These are phyloP conservation scores for Eupithecia pulchellata DNA, from an alignment of 2,888 invertebrate species.

Conservation along the genomic window DNA sequence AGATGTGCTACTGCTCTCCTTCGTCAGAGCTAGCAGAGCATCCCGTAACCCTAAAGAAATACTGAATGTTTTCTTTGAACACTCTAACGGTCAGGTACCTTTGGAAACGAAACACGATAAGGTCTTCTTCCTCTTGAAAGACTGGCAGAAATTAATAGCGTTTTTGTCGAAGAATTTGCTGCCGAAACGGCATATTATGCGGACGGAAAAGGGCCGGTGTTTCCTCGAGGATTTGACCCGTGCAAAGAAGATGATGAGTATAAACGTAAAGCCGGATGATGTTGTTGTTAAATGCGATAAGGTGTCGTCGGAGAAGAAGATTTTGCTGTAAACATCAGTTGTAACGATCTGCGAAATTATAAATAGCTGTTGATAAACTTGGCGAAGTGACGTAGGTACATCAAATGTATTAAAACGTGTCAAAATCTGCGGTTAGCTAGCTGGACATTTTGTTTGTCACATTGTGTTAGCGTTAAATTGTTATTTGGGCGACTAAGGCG, in stretches of 20 bases:
- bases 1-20: conserved; percentile 63
- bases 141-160: conserved; percentile 76
- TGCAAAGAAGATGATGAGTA: conserved; percentile 71
- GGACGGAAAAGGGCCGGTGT: conserved; percentile 72
- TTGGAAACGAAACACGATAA: conserved; percentile 66
- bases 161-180: conserved; percentile 73
- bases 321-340: conserved; percentile 59
- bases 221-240: conserved; percentile 73
- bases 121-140: conserved; percentile 67
- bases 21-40: conserved; percentile 58
- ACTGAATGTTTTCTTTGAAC: conserved; percentile 72
- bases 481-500: not conserved
- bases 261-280: conserved; percentile 55
- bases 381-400: not conserved
- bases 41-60: conserved; percentile 62
- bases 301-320: conserved; percentile 57
- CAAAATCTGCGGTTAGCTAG: not conserved
- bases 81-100: conserved; percentile 69
- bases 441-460: not conserved
- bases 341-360: not conserved
- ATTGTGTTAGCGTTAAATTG: conserved; percentile 2
- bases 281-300: conserved; percentile 59
- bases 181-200: conserved; percentile 70
- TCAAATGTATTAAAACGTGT: conserved; percentile 2
- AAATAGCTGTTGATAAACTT: not conserved